Base-by-base conservation (phyloP, 2,113 vertebrate genomes). In the Poeciliopsis retropinna region DNA sequence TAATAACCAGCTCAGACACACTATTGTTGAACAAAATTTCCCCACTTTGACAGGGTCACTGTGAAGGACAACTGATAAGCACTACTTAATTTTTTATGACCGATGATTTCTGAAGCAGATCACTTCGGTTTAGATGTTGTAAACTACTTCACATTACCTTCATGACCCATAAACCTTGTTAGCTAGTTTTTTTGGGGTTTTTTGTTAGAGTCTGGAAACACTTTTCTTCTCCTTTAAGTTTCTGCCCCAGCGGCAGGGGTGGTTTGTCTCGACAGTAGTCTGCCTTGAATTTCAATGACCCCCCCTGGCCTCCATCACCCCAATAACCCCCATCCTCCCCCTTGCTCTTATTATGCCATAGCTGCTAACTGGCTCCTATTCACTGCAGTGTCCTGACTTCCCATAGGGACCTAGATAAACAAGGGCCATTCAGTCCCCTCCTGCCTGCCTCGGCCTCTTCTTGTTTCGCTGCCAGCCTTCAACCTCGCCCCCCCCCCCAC, bases 341-440 rank as follows among this genome's bases (percentile, higher is more conserved):
- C 64, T 28, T 11, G 34, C 64, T 79, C 81, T 90, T 89, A 84
- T 90, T 88, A 86, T 91, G 88, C 89, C 82, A 89, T 86, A 66
- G 70, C 83, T 81, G 83, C 89, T 92, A 88, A 93, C 91, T 90
- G 89, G 89, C 78, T 85, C 83, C 87, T 77, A 92, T 92, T 92
- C 91, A 93, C 82, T 71, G 81, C 87, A 83, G 88, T 90, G 90
- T 88, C 87, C 91, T 84, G 87, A 91, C 91, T 91, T 89, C 92
- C 92, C 89, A 92, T 74, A 89, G 91, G 87, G 90, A 87, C 85
- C 82, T 82, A 81, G 83, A 92, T 85, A 90, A 92, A 92, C 88
- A 92, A 88, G 89, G 78, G 62, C 86, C 82, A 89, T 93, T 93
- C 86, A 92, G 88, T 79, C 39, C 51, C 64, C 77, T 73, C 85